Evolutionary conservation across 1,140 invertebrate genomes (phyloP).

Genomic region (Euwallacea fornicatus): DNA sequence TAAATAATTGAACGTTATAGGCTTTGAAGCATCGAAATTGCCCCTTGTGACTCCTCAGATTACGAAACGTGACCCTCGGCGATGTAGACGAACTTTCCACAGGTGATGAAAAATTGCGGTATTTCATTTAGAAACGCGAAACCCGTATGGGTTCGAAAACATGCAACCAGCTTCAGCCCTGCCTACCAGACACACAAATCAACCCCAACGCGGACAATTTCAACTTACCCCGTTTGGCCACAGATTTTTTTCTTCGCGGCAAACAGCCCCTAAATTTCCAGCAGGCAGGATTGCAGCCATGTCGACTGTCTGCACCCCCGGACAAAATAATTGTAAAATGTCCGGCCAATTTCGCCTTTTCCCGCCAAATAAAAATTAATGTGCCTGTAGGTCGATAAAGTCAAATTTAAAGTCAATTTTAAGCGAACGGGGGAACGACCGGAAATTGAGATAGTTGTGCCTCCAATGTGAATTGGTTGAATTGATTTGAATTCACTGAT

Average conservation of each 20-base stretch:
- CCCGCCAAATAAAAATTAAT: conserved; percentile 35
- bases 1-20: no score
- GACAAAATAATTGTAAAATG: conserved; percentile 33
- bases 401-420: conserved; percentile 38
- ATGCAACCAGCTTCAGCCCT: no score
- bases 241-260: neutral
- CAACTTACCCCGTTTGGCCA: neutral
- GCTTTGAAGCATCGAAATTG: no score
- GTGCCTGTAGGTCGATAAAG: conserved; percentile 34
- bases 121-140: no score
- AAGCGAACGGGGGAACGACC: conserved; percentile 16
- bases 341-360: conserved; percentile 30
- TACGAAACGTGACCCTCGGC: no score
- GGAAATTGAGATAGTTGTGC: conserved; percentile 34
- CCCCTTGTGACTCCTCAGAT: no score
- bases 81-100: no score
- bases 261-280: conserved; percentile 16
- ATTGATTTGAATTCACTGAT: conserved; percentile 34
- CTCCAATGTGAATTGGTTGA: conserved; percentile 17
- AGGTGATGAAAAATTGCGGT: no score
- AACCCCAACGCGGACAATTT: no score
- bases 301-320: conserved; percentile 19
- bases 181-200: no score
- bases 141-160: no score
- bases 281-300: conserved; percentile 17